phyloP scores from a whole-genome alignment of 2,888 invertebrate species.

The Drosophila vallismaia region DNA sequence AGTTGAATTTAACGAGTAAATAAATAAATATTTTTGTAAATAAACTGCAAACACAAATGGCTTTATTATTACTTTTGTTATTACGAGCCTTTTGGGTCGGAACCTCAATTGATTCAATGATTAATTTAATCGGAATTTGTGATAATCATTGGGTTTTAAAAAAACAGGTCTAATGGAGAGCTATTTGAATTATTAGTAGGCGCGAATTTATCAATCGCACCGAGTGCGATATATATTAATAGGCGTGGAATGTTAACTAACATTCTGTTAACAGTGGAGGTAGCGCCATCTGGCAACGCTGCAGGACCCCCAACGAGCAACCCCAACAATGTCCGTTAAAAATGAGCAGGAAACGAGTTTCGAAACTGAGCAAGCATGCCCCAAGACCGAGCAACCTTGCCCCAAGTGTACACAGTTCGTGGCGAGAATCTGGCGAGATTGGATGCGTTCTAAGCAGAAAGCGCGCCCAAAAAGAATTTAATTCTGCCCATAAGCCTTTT shows the following conservation, averaged over 20 bases:
- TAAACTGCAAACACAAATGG: conserved; percentile 27
- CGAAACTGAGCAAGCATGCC: conserved; percentile 14
- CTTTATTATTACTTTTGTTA: not conserved
- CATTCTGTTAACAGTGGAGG: not conserved
- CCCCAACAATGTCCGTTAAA: not conserved
- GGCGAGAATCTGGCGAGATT: conserved; percentile 82
- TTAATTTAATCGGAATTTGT: too few species aligned
- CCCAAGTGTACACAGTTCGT: conserved; percentile 72
- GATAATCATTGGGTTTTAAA: too few species aligned
- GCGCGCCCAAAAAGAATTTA: conserved; percentile 50
- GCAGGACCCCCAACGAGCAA: not conserved
- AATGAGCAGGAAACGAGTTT: conserved; percentile 9
- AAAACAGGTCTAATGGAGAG: too few species aligned
- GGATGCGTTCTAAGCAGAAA: conserved; percentile 74
- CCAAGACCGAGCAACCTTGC: conserved; percentile 11
- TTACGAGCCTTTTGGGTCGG: not conserved
- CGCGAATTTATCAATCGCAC: not conserved
- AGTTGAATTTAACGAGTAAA: conserved; percentile 55
- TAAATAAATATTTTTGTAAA: conserved; percentile 56
- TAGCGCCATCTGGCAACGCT: conserved; percentile 17
- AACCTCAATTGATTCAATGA: too few species aligned
- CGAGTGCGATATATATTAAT: not conserved
- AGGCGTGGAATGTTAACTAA: not conserved
- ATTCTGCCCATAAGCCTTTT: conserved; percentile 33
- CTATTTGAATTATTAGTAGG: not conserved